Base-by-base conservation (phyloP, 2,888 invertebrate genomes). In the Bombyx huttoni region DNA sequence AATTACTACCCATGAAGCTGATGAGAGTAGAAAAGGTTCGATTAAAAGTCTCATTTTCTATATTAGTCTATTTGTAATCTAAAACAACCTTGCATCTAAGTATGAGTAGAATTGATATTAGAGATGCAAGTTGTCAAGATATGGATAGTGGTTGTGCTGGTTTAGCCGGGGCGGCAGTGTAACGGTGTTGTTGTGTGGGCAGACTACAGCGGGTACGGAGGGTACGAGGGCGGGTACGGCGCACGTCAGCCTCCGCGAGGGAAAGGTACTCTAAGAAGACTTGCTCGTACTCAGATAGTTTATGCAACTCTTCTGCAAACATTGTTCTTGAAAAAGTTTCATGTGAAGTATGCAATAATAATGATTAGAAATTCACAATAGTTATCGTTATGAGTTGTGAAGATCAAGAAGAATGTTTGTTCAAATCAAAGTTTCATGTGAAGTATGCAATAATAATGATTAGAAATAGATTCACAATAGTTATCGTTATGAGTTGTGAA, bases 171-270 rank as follows among this genome's bases (percentile, higher is more conserved):
- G 59, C 51, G 76, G 80, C 72, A 10, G 77, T 76, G 60, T 54
- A 33, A 54, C 51, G 51, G 58, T 57, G 82, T 77, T 68, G 75
- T 76, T 75, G 79, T 82, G 73, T 89, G 90, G 89, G 90, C 91
- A 93, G 95, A 94, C 92, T 94, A 94, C 91, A 93, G 94, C 92
- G 92, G 93, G 84, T 93, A 93, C 91, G 94, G 94, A 91, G 94
- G 93, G 91, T 94, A 93, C 92, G 94, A 94, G 89, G 94, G 94
- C 91, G 94, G 95, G 91, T 94, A 94, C 85, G 93, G 94, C 90
- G 94, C 94, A 89, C 94, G 95, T 89, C 91, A 94, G 90, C 91
- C 94, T 90, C 94, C 93, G 89, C 94, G 94, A 91, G 92, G 94
- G 90, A 95, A 95, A 95, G 95, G 95, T 95, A 95, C 90, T 71